Evolutionary conservation across 2,113 vertebrate genomes (phyloP).

Genomic region (Parotia lawesii): DNA sequence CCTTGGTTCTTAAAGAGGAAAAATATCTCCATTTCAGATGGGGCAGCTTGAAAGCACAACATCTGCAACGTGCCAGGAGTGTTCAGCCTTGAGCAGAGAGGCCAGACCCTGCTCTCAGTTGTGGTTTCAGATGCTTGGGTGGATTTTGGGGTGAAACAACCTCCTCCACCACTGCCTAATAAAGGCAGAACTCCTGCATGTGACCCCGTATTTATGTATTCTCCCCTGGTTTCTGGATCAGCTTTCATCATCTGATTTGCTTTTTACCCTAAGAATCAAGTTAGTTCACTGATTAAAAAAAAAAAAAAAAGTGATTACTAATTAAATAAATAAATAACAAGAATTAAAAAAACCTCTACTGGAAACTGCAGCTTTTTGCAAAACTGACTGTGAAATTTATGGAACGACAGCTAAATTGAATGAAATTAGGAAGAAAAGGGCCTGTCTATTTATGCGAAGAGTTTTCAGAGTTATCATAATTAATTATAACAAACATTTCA

Average conservation of each 20-base stretch:
- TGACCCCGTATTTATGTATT: background rate
- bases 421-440: constrained; percentile 41
- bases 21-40: background rate
- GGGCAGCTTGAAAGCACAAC: background rate
- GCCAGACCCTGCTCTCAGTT: background rate
- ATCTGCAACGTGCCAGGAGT: accelerated
- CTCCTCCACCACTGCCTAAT: accelerated
- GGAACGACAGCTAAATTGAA: constrained; percentile 36
- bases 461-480: constrained; percentile 22
- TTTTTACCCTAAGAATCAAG: background rate
- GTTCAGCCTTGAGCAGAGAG: background rate
- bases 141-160: background rate
- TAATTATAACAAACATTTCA: constrained; percentile 13
- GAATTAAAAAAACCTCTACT: background rate
- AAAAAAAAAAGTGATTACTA: background rate
- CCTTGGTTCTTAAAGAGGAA: background rate
- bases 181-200: accelerated
- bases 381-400: constrained; percentile 6
- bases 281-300: background rate
- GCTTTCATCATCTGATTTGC: background rate
- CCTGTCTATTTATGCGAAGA: constrained; percentile 10
- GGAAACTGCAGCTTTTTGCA: constrained; percentile 10
- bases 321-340: background rate
- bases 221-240: background rate
- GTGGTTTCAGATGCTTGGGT: background rate